Evolutionary conservation across 1,140 invertebrate genomes (phyloP).

Genomic region (Pogonomyrmex barbatus): DNA sequence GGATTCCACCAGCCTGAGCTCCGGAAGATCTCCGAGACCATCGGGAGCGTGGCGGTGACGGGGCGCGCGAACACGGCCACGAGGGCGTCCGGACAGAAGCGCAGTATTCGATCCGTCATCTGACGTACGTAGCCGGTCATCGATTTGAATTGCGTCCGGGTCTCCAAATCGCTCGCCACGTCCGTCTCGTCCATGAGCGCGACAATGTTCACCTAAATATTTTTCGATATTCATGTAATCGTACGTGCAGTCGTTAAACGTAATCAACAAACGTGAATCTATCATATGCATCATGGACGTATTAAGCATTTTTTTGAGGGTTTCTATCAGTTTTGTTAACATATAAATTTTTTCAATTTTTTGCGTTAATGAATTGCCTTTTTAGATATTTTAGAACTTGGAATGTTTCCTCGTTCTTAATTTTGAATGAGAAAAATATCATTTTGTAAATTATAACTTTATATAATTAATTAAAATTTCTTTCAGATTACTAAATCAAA

Average conservation of each 20-base stretch:
- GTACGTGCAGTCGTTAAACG: too few relatives aligned
- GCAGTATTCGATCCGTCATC: slow-evolving; percentile 75
- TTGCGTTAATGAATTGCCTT: too few relatives aligned
- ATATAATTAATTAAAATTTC: background rate
- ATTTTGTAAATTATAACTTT: too few relatives aligned
- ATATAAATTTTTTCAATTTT: too few relatives aligned
- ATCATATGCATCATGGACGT: too few relatives aligned
- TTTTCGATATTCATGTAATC: background rate
- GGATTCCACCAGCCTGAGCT: slow-evolving; percentile 75
- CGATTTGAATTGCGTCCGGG: slow-evolving; percentile 71
- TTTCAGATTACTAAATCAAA: background rate
- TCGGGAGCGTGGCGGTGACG: slow-evolving; percentile 78
- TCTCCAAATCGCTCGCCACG: slow-evolving; percentile 46
- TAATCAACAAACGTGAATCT: too few relatives aligned
- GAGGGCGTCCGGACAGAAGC: slow-evolving; percentile 75
- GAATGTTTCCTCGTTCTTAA: too few relatives aligned
- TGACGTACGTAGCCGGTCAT: slow-evolving; percentile 73
- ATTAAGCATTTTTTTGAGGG: too few relatives aligned
- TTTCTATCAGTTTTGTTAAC: too few relatives aligned
- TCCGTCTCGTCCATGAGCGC: slow-evolving; percentile 81
- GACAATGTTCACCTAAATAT: slow-evolving; percentile 78
- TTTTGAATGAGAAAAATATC: too few relatives aligned
- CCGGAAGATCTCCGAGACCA: slow-evolving; percentile 80
- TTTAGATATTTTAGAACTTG: too few relatives aligned
- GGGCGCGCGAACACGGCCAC: slow-evolving; percentile 79